phyloP scores from a whole-genome alignment of 2,113 vertebrate genomes.

The Chlorodrepanis virens region DNA sequence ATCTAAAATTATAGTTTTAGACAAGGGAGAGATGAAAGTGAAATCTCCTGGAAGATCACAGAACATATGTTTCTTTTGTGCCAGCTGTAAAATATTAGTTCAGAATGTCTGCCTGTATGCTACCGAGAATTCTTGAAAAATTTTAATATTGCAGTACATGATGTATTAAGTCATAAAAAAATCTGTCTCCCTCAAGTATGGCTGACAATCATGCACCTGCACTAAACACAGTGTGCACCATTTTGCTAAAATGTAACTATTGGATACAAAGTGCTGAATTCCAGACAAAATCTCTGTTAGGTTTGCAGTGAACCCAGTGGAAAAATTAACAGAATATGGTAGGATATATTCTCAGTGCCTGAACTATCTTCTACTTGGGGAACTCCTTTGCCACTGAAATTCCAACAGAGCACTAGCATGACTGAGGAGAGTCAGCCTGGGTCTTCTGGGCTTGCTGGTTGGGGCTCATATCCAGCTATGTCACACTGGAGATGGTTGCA shows the following conservation, averaged over 20 bases:
- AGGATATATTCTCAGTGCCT: not conserved
- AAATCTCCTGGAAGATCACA: slow-evolving; percentile 14
- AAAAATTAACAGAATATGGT: not conserved
- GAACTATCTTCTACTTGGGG: not conserved
- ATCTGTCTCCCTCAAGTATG: not conserved
- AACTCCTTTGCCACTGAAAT: not conserved
- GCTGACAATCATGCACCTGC: not conserved
- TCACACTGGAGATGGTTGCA: not conserved
- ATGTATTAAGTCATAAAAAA: not conserved
- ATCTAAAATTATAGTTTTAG: not conserved
- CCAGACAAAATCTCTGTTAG: not conserved
- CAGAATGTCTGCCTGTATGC: not conserved
- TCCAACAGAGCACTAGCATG: not conserved
- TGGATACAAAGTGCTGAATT: not conserved
- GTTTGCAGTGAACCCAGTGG: not conserved
- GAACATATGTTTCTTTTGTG: not conserved
- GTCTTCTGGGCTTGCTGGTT: not conserved
- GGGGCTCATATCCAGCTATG: not conserved
- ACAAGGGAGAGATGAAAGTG: not conserved
- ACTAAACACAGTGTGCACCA: not conserved
- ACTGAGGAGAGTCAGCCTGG: not conserved
- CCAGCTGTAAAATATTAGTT: slow-evolving; percentile 2
- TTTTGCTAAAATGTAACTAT: not conserved
- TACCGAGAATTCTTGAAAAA: not conserved
- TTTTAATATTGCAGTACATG: not conserved